These are phyloP conservation scores for Aurelia sp. DNA, from an alignment of 30 jellyfish, hydroid and myxozoan genomes.

Conservation along the genomic window DNA sequence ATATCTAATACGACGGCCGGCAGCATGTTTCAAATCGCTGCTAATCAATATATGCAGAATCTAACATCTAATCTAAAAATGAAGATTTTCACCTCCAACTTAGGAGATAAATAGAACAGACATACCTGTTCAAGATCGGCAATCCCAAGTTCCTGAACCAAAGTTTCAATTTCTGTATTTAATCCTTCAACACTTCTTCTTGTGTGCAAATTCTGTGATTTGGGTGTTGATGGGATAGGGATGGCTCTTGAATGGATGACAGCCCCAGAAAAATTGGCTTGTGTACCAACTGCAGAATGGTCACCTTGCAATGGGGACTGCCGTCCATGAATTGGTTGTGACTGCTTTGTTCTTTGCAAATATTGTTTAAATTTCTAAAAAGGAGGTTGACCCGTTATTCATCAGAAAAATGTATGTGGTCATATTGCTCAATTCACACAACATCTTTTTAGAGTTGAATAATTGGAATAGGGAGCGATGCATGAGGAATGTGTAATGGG, in stretches of 20 bases:
- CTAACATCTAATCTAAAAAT: no score
- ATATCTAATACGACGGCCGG: no score
- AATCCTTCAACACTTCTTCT: slow-evolving; percentile 98
- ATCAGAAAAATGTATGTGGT: no score
- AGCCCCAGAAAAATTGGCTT: slow-evolving; percentile 59
- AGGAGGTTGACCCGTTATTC: not conserved
- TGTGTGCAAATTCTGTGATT: slow-evolving; percentile 86
- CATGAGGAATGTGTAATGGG: no score
- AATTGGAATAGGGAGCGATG: no score
- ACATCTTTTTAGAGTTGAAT: no score
- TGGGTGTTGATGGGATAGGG: slow-evolving; percentile 92
- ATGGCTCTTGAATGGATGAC: slow-evolving; percentile 89
- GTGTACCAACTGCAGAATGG: slow-evolving; percentile 90
- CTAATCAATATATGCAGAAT: no score
- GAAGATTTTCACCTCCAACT: no score
- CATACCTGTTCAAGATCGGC: slow-evolving; percentile 74
- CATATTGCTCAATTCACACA: no score
- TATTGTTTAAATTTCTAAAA: slow-evolving; percentile 85
- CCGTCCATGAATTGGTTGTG: slow-evolving; percentile 82
- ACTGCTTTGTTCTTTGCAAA: slow-evolving; percentile 92
- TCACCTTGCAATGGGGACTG: slow-evolving; percentile 99
- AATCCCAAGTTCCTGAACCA: slow-evolving; percentile 79
- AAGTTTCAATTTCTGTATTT: slow-evolving; percentile 92
- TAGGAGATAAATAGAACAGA: no score
- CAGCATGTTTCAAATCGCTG: no score